Evolutionary conservation across 2,888 invertebrate genomes (phyloP).

Genomic region (Euzetes globulus): DNA sequence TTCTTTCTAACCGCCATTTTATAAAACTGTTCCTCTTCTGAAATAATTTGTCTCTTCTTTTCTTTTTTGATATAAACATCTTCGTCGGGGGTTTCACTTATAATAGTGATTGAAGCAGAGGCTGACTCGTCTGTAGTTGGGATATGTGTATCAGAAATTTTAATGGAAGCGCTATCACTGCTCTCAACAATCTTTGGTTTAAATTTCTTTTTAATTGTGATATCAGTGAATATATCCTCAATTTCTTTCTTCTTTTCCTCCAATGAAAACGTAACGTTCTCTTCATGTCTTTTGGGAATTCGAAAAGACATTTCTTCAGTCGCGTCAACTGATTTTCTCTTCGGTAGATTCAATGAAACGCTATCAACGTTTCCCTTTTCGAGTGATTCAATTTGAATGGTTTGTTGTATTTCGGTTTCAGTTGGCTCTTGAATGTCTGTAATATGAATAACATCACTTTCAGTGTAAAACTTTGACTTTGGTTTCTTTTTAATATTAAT

Average conservation of each 20-base stretch:
- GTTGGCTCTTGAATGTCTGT: background rate
- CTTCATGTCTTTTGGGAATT: background rate
- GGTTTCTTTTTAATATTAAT: conserved; percentile 35
- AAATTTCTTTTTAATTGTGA: conserved; percentile 42
- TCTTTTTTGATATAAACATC: too few species aligned
- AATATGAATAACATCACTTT: background rate
- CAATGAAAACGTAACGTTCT: conserved; percentile 21
- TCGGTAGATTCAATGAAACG: background rate
- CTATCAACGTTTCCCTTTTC: background rate
- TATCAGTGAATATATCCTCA: conserved; percentile 13
- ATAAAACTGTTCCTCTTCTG: conserved; percentile 35
- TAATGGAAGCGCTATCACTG: conserved; percentile 8
- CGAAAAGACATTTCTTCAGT: conserved; percentile 27
- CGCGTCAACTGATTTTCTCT: conserved; percentile 27
- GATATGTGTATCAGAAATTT: background rate
- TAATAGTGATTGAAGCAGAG: background rate
- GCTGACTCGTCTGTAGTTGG: background rate
- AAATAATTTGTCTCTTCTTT: background rate
- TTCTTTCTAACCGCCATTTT: conserved; percentile 41
- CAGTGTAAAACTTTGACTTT: background rate
- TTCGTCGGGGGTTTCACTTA: background rate
- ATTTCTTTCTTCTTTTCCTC: conserved; percentile 2
- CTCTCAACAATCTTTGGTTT: conserved; percentile 34
- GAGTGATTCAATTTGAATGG: conserved; percentile 20
- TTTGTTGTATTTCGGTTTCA: conserved; percentile 29